Evolutionary conservation across 2,797 vertebrate genomes (phyloP), one percentile per base, ranked within the genome.

Genomic region (Sebastes glaucus): DNA sequence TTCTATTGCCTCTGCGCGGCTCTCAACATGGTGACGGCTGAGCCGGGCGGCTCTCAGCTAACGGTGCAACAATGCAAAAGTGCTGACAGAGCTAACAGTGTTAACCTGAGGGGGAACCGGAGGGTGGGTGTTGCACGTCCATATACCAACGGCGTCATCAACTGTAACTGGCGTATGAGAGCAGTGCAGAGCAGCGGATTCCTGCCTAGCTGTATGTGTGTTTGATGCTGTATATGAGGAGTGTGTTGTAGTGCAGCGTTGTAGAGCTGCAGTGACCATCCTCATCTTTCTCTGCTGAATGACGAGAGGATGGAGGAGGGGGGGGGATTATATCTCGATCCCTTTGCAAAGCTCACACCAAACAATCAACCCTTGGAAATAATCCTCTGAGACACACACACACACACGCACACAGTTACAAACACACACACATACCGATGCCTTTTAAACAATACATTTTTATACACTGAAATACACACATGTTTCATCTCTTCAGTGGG

Each of bases 301-400:
- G 11, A 80, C 78, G 46, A 23, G 63, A 52, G 81, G 78, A 63
- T 32, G 77, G 71, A 66, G 80, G 77, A 71, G 28, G 77, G 67
- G 42, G 1, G 49, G 60, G 93, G 95, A 96, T 95, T 96, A 95
- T 87, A 93, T 92, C 89, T 92, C 91, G 68, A 94, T 94, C 93
- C 84, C 86, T 90, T 88, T 90, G 90, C 92, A 95, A 94, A 95
- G 89, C 94, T 93, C 93, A 93, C 93, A 94, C 90, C 89, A 94
- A 95, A 95, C 93, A 96, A 96, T 96, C 96, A 96, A 87, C 91
- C 69, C 53, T 72, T 82, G 92, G 78, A 88, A 91, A 84, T 95
- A 95, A 95, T 93, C 94, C 92, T 75, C 84, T 74, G 81, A 85
- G 72, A 89, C 80, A 81, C 89, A 85, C 84, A 87, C 6, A 5